Evolutionary conservation across 2,797 vertebrate species (phyloP).

Genomic region (Austrolebias charrua): DNA sequence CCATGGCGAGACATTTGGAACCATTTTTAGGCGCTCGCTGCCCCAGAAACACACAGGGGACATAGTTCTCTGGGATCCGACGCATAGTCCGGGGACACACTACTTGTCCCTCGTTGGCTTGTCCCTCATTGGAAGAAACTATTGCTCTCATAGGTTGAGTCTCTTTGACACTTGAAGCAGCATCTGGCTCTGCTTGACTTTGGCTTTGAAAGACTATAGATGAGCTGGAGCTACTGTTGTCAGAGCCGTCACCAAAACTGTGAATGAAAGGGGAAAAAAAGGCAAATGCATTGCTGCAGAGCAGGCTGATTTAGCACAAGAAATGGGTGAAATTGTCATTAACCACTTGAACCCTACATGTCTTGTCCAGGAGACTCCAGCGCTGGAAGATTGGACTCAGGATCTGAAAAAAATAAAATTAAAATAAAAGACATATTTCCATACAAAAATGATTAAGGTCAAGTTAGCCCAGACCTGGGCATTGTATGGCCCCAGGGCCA

Average conservation of each 20-base stretch:
- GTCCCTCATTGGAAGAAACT: conserved; percentile 45
- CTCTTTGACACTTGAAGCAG: conserved; percentile 27
- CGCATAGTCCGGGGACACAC: conserved; percentile 65
- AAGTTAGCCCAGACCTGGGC: too few species aligned
- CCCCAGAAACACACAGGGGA: conserved; percentile 82
- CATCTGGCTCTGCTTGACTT: conserved; percentile 52
- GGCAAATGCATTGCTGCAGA: neutral
- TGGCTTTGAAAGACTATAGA: conserved; percentile 89
- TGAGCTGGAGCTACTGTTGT: conserved; percentile 74
- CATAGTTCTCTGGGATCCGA: conserved; percentile 68
- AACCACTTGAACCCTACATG: conserved; percentile 44
- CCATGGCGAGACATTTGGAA: conserved; percentile 68
- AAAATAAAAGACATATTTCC: too few species aligned
- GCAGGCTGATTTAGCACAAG: neutral
- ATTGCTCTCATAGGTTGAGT: conserved; percentile 30
- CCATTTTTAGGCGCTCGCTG: conserved; percentile 20
- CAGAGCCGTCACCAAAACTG: conserved; percentile 71
- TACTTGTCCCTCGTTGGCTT: conserved; percentile 53
- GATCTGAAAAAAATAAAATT: conserved; percentile 64
- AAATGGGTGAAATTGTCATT: neutral
- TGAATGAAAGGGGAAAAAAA: conserved; percentile 23
- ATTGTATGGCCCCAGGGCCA: too few species aligned
- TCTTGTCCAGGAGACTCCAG: conserved; percentile 75
- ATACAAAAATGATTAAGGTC: neutral
- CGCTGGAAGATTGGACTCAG: conserved; percentile 72